A percentile compares a stretch with the other conserved stretches of the same genome.
Evolutionary conservation across 2,888 invertebrate genomes (phyloP).

Genomic region (Norana najaformis): DNA sequence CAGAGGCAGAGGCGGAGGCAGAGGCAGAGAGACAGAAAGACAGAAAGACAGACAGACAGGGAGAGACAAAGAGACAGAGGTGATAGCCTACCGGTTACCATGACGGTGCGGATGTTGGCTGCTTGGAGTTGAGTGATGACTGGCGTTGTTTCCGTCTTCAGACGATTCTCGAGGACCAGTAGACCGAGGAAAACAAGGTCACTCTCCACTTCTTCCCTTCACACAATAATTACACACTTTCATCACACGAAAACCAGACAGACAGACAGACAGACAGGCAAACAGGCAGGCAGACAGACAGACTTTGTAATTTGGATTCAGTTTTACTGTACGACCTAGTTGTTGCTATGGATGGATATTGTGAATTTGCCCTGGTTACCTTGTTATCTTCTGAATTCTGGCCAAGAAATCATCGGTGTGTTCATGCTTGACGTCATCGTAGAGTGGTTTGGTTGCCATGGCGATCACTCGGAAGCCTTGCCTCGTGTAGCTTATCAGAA

Average conservation of each 20-base stretch:
- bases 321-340: no score
- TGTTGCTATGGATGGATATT: no score
- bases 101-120: constrained; percentile 84
- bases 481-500: constrained; percentile 65
- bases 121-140: constrained; percentile 76
- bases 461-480: constrained; percentile 67
- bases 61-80: background rate
- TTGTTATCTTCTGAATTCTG: background rate
- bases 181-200: constrained; percentile 72
- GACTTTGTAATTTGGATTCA: background rate
- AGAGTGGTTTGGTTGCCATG: constrained; percentile 63
- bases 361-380: background rate
- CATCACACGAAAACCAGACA: background rate
- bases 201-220: constrained; percentile 69
- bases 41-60: background rate
- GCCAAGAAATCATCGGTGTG: background rate
- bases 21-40: background rate
- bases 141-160: constrained; percentile 84
- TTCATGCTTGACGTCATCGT: background rate
- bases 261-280: background rate
- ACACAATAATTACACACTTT: background rate
- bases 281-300: background rate
- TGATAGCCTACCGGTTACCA: constrained; percentile 81
- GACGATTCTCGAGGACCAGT: constrained; percentile 89
- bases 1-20: background rate